phyloP scores from a whole-genome alignment of 2,797 vertebrate species.

The Tolypeutes matacus region DNA sequence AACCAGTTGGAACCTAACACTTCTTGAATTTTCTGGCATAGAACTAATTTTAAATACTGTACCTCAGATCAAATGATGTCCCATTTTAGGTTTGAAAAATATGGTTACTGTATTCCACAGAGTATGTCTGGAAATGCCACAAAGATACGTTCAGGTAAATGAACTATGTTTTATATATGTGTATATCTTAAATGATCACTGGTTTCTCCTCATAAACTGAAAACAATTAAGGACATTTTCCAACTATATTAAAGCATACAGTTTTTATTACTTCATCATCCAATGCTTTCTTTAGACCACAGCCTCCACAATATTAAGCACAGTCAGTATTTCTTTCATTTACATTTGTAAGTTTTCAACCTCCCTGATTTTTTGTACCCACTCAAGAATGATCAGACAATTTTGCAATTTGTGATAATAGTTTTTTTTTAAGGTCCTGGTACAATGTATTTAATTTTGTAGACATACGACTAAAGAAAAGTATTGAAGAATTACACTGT shows the following conservation, averaged over 20 bases:
- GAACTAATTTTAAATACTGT: no score
- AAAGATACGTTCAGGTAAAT: accelerated
- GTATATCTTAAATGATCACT: background rate
- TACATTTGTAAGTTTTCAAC: background rate
- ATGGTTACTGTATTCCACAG: background rate
- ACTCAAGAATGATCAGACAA: background rate
- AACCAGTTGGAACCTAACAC: background rate
- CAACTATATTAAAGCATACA: background rate
- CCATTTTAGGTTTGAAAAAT: background rate
- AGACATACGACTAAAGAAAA: background rate
- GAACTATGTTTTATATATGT: no score
- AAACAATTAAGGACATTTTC: background rate
- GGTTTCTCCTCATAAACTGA: background rate
- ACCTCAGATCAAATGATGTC: no score
- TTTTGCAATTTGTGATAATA: background rate
- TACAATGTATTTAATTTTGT: background rate
- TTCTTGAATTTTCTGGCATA: background rate
- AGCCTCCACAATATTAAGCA: background rate
- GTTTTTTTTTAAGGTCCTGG: background rate
- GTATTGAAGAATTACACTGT: background rate
- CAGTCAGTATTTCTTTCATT: background rate
- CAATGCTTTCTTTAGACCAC: background rate
- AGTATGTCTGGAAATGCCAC: background rate
- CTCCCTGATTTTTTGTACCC: background rate
- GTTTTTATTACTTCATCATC: background rate